These are phyloP conservation scores for Miniopterus natalensis DNA, from an alignment of 2,113 vertebrate species.

Conservation along the genomic window DNA sequence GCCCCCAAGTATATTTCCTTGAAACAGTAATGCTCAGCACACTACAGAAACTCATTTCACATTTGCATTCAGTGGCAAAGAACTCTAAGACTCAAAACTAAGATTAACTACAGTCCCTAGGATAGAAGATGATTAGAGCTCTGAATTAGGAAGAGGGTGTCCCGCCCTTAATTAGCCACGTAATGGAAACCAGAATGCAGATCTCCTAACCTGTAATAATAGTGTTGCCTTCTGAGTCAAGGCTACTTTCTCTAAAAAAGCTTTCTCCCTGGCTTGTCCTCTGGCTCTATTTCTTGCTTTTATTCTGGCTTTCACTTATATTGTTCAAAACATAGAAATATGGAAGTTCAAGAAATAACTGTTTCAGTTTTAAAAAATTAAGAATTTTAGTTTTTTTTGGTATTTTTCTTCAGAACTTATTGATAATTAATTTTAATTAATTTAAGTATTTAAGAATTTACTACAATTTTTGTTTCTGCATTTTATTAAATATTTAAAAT, in stretches of 20 bases:
- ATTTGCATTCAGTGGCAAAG: neutral
- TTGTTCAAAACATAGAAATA: neutral
- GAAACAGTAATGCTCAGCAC: slow-evolving; percentile 51
- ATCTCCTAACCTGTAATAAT: neutral
- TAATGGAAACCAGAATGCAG: neutral
- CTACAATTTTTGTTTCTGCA: neutral
- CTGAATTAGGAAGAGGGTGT: neutral
- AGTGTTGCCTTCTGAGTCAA: neutral
- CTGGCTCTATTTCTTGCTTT: neutral
- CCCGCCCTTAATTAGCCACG: neutral
- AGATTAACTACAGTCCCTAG: neutral
- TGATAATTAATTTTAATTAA: neutral
- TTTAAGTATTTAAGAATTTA: neutral
- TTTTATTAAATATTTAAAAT: neutral
- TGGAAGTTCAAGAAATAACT: neutral
- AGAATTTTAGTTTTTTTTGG: neutral
- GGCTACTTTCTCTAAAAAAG: neutral
- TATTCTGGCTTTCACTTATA: neutral
- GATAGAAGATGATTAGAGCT: neutral
- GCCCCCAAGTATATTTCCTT: neutral
- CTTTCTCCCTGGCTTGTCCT: neutral
- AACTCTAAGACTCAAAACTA: neutral
- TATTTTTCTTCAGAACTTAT: neutral
- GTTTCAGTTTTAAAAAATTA: neutral
- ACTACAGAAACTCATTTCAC: slow-evolving; percentile 25